Base-by-base conservation (phyloP, 2,797 vertebrate species). In the Argyrosomus regius region DNA sequence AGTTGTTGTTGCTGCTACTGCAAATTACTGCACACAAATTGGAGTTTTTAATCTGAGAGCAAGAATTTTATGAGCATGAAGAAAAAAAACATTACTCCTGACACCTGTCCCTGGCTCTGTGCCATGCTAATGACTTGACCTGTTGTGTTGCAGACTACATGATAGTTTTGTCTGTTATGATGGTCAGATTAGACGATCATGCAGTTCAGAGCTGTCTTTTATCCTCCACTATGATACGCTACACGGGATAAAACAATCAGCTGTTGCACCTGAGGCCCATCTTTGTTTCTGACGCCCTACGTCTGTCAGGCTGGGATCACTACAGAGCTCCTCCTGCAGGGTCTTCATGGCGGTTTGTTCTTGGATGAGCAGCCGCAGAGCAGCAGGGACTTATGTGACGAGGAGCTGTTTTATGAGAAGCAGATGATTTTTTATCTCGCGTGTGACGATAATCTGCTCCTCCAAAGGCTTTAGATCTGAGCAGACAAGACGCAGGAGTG, bases 401-500 rank as follows among this genome's bases (percentile, higher is more conserved):
- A 50, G 20, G 53, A 54, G n/a, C 20, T 61, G 35, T 18, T 67
- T 87, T 48, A 79, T 76, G 22, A 78, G 66, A 49, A 79, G 62
- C 79, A 83, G 71, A 85, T 75, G 72, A 80, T 76, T 9, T 60
- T 63, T 63, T 52, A 31, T 72, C 61, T 53, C 48, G 63, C 4
- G 6, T 64, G 59, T 53, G 60, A 72, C 22, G 68, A 65, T 68
- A 72, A 87, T 81, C 57, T 64, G 71, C 77, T 70, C 45, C 78
- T 61, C 46, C 48, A 63, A 62, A 67, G 83, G 57, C 65, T 84
- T 80, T 13, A 70, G 76, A 87, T 73, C 18, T 24, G 28, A 69
- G 79, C 58, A 64, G 85, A 83, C 70, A 75, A 84, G 81, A 77
- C 53, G 65, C 82, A 81, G 77, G 75, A 57, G 79, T 58, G 31